Conservation (phyloP, 2,797 vertebrate genomes). For the Neosalanx taihuensis region DNA sequence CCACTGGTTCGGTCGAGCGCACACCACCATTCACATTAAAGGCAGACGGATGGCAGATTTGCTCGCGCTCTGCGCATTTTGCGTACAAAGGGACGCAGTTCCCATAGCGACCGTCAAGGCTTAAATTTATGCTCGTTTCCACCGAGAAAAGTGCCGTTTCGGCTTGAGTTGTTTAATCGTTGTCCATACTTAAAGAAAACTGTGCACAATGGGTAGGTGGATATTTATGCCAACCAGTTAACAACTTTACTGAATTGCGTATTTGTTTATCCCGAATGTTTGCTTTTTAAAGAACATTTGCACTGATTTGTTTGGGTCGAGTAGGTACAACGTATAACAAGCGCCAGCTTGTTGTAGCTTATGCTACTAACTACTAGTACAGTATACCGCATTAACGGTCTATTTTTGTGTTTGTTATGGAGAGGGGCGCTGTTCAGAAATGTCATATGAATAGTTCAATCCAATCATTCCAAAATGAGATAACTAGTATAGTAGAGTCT, state of each 20-base stretch:
- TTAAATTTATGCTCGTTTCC: neutral
- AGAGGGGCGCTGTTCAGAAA: no score
- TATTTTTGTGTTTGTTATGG: no score
- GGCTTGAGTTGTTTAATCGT: neutral
- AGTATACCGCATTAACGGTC: no score
- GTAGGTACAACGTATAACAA: neutral
- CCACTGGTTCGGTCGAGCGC: conserved; percentile 11
- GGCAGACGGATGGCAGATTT: neutral
- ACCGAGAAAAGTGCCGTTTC: neutral
- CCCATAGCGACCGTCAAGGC: conserved; percentile 49
- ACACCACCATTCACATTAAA: no score
- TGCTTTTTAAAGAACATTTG: neutral
- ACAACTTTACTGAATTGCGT: neutral
- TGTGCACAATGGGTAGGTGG: conserved; percentile 53
- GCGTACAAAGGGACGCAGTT: conserved; percentile 43
- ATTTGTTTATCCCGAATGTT: neutral
- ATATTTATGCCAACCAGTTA: neutral
- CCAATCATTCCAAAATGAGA: no score
- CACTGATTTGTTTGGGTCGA: neutral
- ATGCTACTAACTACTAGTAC: no score
- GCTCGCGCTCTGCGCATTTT: conserved; percentile 23
- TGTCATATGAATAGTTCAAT: no score
- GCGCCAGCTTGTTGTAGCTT: neutral
- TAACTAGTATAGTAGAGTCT: no score
- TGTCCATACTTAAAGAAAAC: neutral